Conservation (phyloP, 2,888 invertebrate genomes). For the Stratiomys singularior region DNA sequence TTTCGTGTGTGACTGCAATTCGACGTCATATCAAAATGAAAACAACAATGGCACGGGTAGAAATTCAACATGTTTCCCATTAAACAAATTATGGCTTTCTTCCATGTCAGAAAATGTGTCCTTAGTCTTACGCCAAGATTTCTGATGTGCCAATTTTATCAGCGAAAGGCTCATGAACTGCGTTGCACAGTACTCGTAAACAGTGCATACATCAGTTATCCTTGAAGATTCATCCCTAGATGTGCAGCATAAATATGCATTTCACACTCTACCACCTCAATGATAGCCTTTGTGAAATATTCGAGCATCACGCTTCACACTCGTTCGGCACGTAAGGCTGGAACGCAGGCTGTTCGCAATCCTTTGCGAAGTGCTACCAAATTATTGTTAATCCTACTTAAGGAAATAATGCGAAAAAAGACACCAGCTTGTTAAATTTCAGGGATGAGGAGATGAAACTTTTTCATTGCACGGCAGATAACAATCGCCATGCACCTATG, state of each 20-base stretch:
- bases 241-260: conserved; percentile 3
- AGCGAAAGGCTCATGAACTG: not conserved
- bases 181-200: no score
- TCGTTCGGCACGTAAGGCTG: not conserved
- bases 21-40: not conserved
- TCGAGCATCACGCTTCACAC: not conserved
- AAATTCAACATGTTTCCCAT: no score
- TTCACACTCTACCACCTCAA: conserved; percentile 31
- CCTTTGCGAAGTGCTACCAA: conserved; percentile 8
- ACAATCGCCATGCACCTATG: not conserved
- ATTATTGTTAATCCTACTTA: conserved; percentile 34
- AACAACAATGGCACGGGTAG: no score
- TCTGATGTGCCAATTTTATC: not conserved
- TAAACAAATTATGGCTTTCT: not conserved
- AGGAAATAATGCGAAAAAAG: conserved; percentile 35
- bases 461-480: not conserved
- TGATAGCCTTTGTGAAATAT: not conserved
- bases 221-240: not conserved
- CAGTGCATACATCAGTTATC: no score
- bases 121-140: not conserved
- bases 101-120: not conserved
- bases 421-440: not conserved
- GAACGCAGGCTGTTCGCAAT: not conserved
- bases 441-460: not conserved
- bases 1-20: not conserved